A percentile compares a stretch with the other conserved stretches of the same genome.
phyloP scores from a whole-genome alignment of 2,113 vertebrate genomes.

The Nannospalax galili region DNA sequence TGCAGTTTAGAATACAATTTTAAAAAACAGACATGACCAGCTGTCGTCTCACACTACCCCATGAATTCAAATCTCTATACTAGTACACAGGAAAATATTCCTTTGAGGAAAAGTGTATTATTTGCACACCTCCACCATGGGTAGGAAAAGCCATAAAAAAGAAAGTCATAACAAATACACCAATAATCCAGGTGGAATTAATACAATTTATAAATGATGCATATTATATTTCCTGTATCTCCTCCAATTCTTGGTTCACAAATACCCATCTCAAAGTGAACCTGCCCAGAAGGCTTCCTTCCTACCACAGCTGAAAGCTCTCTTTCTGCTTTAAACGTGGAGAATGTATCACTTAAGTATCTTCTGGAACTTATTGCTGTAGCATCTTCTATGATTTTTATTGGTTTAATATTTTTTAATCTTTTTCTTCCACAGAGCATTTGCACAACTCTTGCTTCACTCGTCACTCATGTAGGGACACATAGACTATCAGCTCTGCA shows the following conservation, averaged over 20 bases:
- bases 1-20: slow-evolving; percentile 3
- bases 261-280: background rate
- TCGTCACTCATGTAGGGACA: background rate
- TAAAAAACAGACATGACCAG: background rate
- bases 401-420: background rate
- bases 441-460: background rate
- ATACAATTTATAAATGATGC: background rate
- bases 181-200: background rate
- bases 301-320: background rate
- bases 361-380: background rate
- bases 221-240: background rate
- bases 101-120: background rate
- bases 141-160: background rate
- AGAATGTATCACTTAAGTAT: background rate
- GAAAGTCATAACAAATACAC: background rate
- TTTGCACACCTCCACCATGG: background rate
- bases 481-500: background rate
- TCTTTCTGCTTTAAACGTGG: background rate
- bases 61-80: background rate
- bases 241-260: background rate
- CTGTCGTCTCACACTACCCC: background rate
- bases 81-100: background rate
- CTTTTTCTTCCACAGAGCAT: background rate
- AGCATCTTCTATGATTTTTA: background rate
- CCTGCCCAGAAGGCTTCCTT: background rate